Evolutionary conservation across 2,888 invertebrate genomes (phyloP), one percentile per base, ranked within the genome.

Genomic region (Chromoteleia sp.): DNA sequence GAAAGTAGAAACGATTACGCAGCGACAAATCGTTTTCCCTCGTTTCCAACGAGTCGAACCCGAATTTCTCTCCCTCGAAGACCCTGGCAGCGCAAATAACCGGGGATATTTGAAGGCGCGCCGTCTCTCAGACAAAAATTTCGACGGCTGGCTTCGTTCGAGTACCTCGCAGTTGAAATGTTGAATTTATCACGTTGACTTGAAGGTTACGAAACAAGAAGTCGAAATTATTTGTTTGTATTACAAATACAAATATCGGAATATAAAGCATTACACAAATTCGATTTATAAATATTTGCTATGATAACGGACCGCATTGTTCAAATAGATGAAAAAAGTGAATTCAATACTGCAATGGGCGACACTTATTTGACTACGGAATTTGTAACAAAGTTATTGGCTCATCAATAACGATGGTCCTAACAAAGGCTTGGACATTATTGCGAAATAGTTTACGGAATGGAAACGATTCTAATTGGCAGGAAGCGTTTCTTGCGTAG

Each of bases 1-100:
- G 81, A 75, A 70, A 71, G 61, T 71, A 78, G 75, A 74, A 82
- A 73, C 78, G 81, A 84, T 82, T 82, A 81, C 75, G 58, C 75
- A 68, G 82, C 78, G 75, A 81, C 79, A 79, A 80, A 82, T 80
- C 75, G 79, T 78, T 74, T 65, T 59, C 77, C 71, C 76, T 77
- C 59, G 41, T 50, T 76, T 73, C 36, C 39, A 41, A 54, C n/a
- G 15, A 39, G 50, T 45, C 36, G 29, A 67, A 52, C n/a, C 50
- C 39, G 10, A 59, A 79, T 59, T 45, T 67, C 10, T 7, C 36
- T 45, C 52, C 41, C 43, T 58, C 52, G 0, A 36, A 43, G 59
- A 50, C 52, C 50, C 58, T 36, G 2, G 30, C 19, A n/a, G 33
- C 52, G 30, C 65, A 68, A 79, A 74, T 68, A 73, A 68, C 48